Base-by-base conservation (phyloP, 2,888 invertebrate species). In the Aquatica leii region DNA sequence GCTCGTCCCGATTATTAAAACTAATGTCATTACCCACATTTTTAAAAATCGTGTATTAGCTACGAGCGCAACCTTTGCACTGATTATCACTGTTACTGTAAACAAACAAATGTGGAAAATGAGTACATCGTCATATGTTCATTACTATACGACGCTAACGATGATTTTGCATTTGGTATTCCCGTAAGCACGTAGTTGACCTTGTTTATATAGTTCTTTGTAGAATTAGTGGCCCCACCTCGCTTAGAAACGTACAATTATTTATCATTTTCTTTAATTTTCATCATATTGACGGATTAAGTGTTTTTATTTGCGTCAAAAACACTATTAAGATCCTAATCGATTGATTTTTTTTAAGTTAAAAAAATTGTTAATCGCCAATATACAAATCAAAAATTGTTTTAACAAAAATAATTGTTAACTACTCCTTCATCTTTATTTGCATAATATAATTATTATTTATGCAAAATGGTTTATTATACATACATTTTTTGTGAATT, bases 161-260 rank as follows among this genome's bases (percentile, higher is more conserved):
- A 6, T 43, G 12, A 43, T 15, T 43, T 43, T 43, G 15, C 43
- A 43, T 43, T 24, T 2, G 24, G 24, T 24, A 24, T 24, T 24
- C 24, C 24, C 9, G 37, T 12, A 37, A 11, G 11, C 8, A 43
- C 17, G 46, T 46, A 2, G 46, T 46, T 46, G 46, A n/a, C 46
- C 46, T 46, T 46, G 46, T 17, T 46, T n/a, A 46, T 41, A 6
- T 2, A 46, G 1, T 46, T 46, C 17, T 8, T 11, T 46, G 8
- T 43, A 43, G 17, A 15, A 43, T 43, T 43, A 15, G 15, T 43
- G 8, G 12, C 43, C 18, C 46, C 46, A 46, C 46, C 46, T 46
- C 43, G 8, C 8, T 17, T 17, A 2, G 15, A 17, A 14, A 43
- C 6, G 2, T 12, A 9, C 17, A n/a, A 43, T 43, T 43, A 43